Conservation (phyloP, 1,140 invertebrate species). For the Drosophila subpulchrella region DNA sequence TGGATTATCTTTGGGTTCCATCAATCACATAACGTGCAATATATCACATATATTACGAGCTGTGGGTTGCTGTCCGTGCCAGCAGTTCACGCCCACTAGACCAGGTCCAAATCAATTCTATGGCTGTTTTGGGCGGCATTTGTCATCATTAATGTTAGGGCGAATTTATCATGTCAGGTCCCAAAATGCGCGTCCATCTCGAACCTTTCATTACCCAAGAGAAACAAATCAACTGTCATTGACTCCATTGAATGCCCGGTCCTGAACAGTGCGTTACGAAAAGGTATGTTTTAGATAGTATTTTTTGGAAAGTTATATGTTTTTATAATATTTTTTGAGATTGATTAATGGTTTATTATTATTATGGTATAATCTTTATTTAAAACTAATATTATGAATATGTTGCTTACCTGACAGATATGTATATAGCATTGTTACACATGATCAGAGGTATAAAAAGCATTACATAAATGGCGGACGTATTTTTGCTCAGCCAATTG, state of each 20-base stretch:
- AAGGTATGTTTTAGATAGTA: neutral
- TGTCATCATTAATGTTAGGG: constrained; percentile 60
- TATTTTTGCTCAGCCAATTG: constrained; percentile 38
- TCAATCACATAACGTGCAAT: constrained; percentile 21
- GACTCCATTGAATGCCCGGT: constrained; percentile 27
- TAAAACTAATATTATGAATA: no score
- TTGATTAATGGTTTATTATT: no score
- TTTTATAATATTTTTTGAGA: no score
- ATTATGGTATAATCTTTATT: no score
- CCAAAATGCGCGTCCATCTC: constrained; percentile 38
- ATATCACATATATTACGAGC: constrained; percentile 20
- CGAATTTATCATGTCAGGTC: constrained; percentile 48
- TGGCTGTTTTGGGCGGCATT: constrained; percentile 37
- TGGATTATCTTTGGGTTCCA: constrained; percentile 19
- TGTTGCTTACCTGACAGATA: no score
- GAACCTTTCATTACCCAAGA: constrained; percentile 65
- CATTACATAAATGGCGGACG: no score
- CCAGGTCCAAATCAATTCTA: constrained; percentile 47
- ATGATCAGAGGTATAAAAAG: no score
- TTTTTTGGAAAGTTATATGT: no score
- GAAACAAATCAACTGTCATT: constrained; percentile 53
- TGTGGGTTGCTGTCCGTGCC: constrained; percentile 9
- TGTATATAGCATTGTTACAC: no score
- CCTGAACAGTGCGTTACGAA: constrained; percentile 6
- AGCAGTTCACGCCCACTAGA: constrained; percentile 29